phyloP scores from a whole-genome alignment of 2,797 vertebrate genomes.

The Limnodromus scolopaceus region DNA sequence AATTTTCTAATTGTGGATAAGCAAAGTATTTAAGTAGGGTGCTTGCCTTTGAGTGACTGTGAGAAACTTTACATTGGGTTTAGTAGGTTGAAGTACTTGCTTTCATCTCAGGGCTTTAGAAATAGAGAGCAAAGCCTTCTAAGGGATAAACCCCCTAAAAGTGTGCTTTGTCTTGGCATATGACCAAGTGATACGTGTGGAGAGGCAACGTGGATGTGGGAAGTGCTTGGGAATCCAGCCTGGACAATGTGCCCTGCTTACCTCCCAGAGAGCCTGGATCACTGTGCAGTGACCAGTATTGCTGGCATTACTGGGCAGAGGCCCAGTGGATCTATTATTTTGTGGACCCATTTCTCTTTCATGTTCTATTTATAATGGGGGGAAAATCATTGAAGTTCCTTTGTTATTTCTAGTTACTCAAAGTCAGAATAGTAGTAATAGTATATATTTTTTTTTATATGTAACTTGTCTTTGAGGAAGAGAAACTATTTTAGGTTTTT shows the following conservation, averaged over 20 bases:
- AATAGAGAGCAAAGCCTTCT: not conserved
- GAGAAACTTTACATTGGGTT: not conserved
- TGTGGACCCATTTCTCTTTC: not conserved
- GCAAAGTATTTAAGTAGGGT: not conserved
- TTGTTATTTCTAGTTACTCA: not conserved
- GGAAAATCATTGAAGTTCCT: not conserved
- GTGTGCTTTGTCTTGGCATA: not conserved
- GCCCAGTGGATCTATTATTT: not conserved
- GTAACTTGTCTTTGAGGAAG: slow-evolving; percentile 47
- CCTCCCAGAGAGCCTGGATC: not conserved
- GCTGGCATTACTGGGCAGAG: not conserved
- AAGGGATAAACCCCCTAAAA: not conserved
- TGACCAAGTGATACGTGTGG: not conserved
- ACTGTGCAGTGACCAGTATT: too few species aligned
- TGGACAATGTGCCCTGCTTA: rapidly evolving
- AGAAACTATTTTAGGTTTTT: slow-evolving; percentile 41
- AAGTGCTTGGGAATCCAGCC: not conserved
- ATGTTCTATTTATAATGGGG: not conserved
- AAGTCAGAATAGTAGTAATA: not conserved
- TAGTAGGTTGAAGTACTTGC: not conserved
- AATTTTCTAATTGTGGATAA: not conserved
- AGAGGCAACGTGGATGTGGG: rapidly evolving
- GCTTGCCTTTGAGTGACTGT: not conserved
- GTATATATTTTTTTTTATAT: not conserved
- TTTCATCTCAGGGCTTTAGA: not conserved